These are phyloP conservation scores for Chaetophractus vellerosus DNA, from an alignment of 2,797 vertebrate species.

Conservation along the genomic window DNA sequence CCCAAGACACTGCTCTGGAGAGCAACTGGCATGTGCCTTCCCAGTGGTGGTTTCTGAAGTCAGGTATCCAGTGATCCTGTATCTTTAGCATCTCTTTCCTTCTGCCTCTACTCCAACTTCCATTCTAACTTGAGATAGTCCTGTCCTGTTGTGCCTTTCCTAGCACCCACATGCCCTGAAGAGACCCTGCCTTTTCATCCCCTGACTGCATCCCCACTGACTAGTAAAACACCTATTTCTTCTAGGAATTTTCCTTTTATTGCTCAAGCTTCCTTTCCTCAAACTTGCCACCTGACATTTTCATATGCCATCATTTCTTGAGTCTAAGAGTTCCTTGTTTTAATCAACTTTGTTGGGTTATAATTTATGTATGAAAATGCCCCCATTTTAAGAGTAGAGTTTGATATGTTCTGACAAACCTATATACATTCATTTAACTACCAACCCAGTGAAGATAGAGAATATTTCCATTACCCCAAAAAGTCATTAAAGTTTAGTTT, in stretches of 20 bases:
- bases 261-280: conserved; percentile 37
- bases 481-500: conserved; percentile 30
- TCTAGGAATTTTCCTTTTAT: conserved; percentile 37
- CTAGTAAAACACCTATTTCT: neutral
- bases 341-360: conserved; percentile 31
- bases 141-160: neutral
- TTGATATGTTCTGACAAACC: neutral
- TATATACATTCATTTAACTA: neutral
- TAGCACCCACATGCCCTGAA: neutral
- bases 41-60: neutral
- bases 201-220: neutral
- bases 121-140: neutral
- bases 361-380: conserved; percentile 20
- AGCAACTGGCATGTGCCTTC: neutral
- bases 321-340: conserved; percentile 47
- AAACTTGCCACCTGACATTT: neutral
- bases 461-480: conserved; percentile 31
- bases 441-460: neutral
- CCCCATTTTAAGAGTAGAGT: too few relatives aligned
- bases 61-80: neutral
- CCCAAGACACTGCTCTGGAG: neutral
- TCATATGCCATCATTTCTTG: neutral
- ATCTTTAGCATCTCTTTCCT: neutral
- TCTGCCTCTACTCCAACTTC: neutral
- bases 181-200: neutral